Percentiles rank a stretch among this genome's conserved stretches.
These are phyloP conservation scores for Lordiphosa clarofinis DNA, from an alignment of 1,140 invertebrate genomes.

Conservation along the genomic window DNA sequence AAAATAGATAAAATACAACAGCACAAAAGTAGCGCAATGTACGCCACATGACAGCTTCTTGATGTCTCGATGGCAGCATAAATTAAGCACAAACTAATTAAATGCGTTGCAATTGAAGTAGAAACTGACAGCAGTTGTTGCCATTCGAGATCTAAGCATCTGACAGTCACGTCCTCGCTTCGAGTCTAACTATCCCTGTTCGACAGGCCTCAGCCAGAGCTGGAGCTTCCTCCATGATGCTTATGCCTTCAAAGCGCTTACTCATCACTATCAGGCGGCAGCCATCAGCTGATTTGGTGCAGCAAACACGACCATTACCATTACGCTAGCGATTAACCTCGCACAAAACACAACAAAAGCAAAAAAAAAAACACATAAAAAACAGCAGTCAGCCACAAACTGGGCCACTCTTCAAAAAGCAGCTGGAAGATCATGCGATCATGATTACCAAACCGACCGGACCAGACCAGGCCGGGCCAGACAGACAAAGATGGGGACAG, in stretches of 20 bases:
- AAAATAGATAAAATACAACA: too few relatives aligned
- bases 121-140: constrained; percentile 35
- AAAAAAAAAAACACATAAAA: background rate
- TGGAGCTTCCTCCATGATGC: background rate
- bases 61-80: constrained; percentile 37
- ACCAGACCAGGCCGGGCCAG: constrained; percentile 21
- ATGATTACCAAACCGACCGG: constrained; percentile 30
- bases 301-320: constrained; percentile 35
- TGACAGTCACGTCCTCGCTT: too few relatives aligned
- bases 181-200: too few relatives aligned
- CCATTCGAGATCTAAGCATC: background rate
- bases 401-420: constrained; percentile 14
- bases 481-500: constrained; percentile 19
- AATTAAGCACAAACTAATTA: constrained; percentile 58
- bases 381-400: constrained; percentile 11
- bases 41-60: constrained; percentile 25
- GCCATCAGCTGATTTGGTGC: constrained; percentile 42
- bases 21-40: constrained; percentile 7
- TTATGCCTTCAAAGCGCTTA: constrained; percentile 28
- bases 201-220: too few relatives aligned
- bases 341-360: constrained; percentile 4
- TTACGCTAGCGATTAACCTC: constrained; percentile 39
- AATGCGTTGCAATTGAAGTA: constrained; percentile 54
- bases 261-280: constrained; percentile 38
- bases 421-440: constrained; percentile 39